Evolutionary conservation across 1,140 invertebrate genomes (phyloP).

Genomic region (Neotoxoptera formosana): DNA sequence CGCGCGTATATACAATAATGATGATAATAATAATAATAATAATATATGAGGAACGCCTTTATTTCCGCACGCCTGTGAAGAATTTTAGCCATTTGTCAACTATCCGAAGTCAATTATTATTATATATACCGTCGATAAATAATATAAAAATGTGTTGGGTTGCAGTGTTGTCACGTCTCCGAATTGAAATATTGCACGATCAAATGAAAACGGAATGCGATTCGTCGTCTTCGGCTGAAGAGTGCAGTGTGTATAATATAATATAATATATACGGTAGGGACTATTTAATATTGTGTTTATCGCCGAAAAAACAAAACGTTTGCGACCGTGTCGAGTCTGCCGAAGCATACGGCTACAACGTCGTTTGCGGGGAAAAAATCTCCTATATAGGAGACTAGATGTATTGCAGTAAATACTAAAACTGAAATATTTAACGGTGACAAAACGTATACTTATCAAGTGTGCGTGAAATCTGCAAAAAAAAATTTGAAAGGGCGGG

Average conservation of each 20-base stretch:
- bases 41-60: constrained; percentile 12
- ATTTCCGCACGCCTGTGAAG: constrained; percentile 36
- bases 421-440: not conserved
- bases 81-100: constrained; percentile 50
- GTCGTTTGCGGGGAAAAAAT: not conserved
- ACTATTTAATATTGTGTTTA: not conserved
- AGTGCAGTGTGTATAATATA: not conserved
- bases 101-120: constrained; percentile 51
- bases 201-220: constrained; percentile 10
- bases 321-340: not conserved
- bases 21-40: not conserved
- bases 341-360: not conserved
- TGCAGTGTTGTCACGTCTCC: not conserved
- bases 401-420: too few species aligned
- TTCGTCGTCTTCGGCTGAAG: not conserved
- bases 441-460: not conserved
- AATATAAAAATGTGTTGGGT: not conserved
- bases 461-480: not conserved
- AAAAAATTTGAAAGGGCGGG: not conserved
- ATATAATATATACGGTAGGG: too few species aligned
- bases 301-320: not conserved
- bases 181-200: constrained; percentile 30
- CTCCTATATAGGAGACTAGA: too few species aligned
- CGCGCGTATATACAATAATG: not conserved
- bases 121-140: not conserved